These are phyloP conservation scores for Poicephalus meyeri DNA, from an alignment of 2,113 vertebrate genomes.

Conservation along the genomic window DNA sequence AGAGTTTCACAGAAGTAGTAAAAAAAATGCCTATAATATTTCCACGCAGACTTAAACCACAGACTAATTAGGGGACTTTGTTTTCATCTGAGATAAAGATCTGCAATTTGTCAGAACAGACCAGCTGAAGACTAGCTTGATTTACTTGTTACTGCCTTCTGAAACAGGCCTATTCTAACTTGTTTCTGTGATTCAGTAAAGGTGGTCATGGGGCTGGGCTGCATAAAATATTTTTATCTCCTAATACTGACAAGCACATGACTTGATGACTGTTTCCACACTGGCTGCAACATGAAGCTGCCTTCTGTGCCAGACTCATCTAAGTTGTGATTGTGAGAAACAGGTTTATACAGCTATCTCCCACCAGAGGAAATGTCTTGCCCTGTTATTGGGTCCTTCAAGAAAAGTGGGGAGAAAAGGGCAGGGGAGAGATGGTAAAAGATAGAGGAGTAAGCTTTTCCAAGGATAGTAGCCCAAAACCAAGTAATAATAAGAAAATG, in stretches of 20 bases:
- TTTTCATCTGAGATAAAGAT: background rate
- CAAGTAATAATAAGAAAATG: background rate
- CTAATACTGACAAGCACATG: background rate
- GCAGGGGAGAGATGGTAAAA: background rate
- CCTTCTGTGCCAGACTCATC: background rate
- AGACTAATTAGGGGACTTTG: background rate
- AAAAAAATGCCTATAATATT: background rate
- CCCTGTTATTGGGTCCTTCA: background rate
- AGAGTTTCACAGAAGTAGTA: background rate
- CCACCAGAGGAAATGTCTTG: background rate
- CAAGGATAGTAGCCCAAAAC: background rate
- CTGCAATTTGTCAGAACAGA: background rate
- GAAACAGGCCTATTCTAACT: background rate
- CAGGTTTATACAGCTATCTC: background rate
- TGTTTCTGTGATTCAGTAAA: background rate
- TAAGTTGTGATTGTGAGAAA: background rate
- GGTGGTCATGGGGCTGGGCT: background rate
- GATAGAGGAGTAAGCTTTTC: background rate
- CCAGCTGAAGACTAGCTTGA: background rate
- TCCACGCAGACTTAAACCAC: background rate
- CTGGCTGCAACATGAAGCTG: background rate
- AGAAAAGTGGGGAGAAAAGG: background rate
- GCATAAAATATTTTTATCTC: background rate
- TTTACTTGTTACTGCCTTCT: background rate
- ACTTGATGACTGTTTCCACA: background rate